A percentile compares a stretch with the other conserved stretches of the same genome.
Conservation (phyloP, 2,113 vertebrate genomes). For the Procavia capensis region DNA sequence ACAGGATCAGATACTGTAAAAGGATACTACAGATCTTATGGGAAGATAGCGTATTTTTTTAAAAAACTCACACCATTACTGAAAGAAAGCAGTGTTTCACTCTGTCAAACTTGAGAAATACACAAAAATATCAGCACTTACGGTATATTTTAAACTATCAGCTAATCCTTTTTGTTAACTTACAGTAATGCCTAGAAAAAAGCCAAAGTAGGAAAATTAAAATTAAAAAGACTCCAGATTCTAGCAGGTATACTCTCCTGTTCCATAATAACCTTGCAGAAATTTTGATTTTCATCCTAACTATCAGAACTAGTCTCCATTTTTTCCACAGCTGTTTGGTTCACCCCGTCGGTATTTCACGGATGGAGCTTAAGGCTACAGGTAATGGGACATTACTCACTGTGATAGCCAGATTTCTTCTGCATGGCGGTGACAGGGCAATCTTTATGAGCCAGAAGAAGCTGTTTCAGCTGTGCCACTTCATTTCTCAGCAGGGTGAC, state of each 20-base stretch:
- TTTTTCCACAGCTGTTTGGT: constrained; percentile 85
- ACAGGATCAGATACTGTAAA: constrained; percentile 70
- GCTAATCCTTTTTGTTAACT: constrained; percentile 18
- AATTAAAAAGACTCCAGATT: constrained; percentile 24
- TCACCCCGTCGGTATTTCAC: constrained; percentile 89
- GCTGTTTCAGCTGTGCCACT: constrained; percentile 99
- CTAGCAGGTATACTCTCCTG: background rate
- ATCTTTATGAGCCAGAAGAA: constrained; percentile 99
- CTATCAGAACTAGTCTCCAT: constrained; percentile 77
- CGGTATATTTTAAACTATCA: constrained; percentile 32
- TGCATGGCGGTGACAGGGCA: constrained; percentile 99
- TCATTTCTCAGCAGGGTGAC: constrained; percentile 99
- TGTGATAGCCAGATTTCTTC: constrained; percentile 99
- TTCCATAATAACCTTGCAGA: constrained; percentile 73
- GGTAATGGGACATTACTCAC: constrained; percentile 98
- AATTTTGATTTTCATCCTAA: constrained; percentile 79
- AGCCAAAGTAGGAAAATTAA: constrained; percentile 27
- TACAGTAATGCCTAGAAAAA: constrained; percentile 19
- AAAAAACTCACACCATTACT: constrained; percentile 66
- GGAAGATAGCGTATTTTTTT: constrained; percentile 75
- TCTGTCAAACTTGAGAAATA: constrained; percentile 48
- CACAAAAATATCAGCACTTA: constrained; percentile 2
- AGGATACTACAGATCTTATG: constrained; percentile 71
- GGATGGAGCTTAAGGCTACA: constrained; percentile 88
- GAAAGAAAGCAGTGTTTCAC: constrained; percentile 65